Evolutionary conservation across 2,888 invertebrate genomes (phyloP).

Genomic region (Drosophila suboccidentalis): DNA sequence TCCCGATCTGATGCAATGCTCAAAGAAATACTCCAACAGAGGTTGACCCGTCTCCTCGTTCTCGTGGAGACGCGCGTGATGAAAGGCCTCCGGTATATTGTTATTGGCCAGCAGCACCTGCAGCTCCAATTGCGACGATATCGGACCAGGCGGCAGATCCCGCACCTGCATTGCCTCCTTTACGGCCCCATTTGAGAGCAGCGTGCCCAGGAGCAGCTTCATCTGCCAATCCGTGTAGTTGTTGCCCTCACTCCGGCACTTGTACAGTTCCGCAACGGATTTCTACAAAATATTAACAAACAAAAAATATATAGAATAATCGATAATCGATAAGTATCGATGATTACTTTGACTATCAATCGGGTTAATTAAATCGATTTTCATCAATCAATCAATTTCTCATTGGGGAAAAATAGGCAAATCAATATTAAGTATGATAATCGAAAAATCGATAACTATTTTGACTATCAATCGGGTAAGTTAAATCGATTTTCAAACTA

Average conservation of each 20-base stretch:
- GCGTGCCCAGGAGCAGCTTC: constrained; percentile 78
- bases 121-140: constrained; percentile 75
- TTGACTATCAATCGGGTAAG: too few relatives aligned
- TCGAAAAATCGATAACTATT: too few relatives aligned
- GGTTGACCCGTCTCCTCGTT: constrained; percentile 72
- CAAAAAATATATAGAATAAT: too few relatives aligned
- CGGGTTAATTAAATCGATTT: too few relatives aligned
- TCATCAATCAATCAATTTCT: too few relatives aligned
- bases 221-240: constrained; percentile 81
- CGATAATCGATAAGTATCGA: too few relatives aligned
- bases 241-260: constrained; percentile 43
- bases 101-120: constrained; percentile 83
- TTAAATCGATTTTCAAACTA: too few relatives aligned
- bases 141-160: constrained; percentile 70
- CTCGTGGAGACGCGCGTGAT: constrained; percentile 80
- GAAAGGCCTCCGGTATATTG: constrained; percentile 83
- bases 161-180: constrained; percentile 80
- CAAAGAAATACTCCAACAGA: constrained; percentile 81
- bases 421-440: too few relatives aligned
- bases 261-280: constrained; percentile 16
- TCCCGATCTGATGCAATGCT: constrained; percentile 71
- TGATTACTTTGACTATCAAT: too few relatives aligned
- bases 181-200: constrained; percentile 73
- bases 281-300: constrained; percentile 15
- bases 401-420: too few relatives aligned